Conservation (phyloP, 2,797 vertebrate species). For the Atherinosoma microstoma region DNA sequence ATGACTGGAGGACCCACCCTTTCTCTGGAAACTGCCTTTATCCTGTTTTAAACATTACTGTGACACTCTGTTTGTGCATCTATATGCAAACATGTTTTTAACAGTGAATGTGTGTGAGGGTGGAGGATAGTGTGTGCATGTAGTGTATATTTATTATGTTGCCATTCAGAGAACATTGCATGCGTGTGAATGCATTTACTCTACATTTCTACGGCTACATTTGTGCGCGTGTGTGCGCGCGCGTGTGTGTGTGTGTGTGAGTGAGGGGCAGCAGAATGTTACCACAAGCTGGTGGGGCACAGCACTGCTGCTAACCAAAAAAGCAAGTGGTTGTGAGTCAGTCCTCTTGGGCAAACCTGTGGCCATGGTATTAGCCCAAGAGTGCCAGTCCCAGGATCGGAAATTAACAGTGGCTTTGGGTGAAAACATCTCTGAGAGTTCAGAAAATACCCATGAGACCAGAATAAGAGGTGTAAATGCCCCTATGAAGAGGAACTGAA, state of each 20-base stretch:
- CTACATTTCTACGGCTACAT: conserved; percentile 22
- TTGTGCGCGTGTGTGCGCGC: conserved; percentile 22
- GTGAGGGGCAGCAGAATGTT: conserved; percentile 68
- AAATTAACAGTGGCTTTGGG: conserved; percentile 77
- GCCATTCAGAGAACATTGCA: conserved; percentile 44
- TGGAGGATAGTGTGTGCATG: conserved; percentile 54
- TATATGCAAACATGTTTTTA: conserved; percentile 67
- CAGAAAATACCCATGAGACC: conserved; percentile 62
- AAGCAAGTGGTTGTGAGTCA: conserved; percentile 81
- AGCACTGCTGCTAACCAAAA: conserved; percentile 72
- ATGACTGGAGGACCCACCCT: conserved; percentile 75
- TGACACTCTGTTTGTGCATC: conserved; percentile 58
- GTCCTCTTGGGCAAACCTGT: conserved; percentile 70
- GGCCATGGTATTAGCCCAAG: conserved; percentile 63
- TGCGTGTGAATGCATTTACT: conserved; percentile 34
- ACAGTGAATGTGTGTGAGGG: conserved; percentile 59
- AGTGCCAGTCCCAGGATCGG: conserved; percentile 63
- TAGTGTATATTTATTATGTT: conserved; percentile 72
- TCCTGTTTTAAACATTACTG: conserved; percentile 79
- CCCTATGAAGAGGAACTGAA: conserved; percentile 57
- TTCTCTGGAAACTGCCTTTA: conserved; percentile 76
- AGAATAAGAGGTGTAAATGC: conserved; percentile 66
- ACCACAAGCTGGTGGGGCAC: conserved; percentile 76
- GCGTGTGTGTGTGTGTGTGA: conserved; percentile 35
- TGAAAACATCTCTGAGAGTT: conserved; percentile 71